Evolutionary conservation across 2,888 invertebrate genomes (phyloP).

Genomic region (Fissipunctia ypsillon): DNA sequence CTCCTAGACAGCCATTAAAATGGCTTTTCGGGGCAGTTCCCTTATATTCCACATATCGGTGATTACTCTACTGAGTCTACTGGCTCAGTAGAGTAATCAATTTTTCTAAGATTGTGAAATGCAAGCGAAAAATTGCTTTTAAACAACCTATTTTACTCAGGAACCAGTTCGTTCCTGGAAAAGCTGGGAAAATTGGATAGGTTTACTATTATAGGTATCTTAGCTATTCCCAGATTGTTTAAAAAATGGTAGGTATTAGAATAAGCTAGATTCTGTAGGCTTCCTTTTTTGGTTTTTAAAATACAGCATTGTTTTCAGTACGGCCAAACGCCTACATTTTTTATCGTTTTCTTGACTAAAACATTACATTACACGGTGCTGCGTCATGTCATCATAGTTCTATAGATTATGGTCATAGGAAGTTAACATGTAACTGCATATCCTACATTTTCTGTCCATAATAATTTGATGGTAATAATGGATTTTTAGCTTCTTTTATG

Average conservation of each 20-base stretch:
- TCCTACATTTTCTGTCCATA: not conserved
- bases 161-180: constrained; percentile 10
- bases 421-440: not conserved
- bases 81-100: no score
- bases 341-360: not conserved
- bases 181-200: not conserved
- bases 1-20: not conserved
- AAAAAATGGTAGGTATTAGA: not conserved
- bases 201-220: not conserved
- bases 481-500: no score
- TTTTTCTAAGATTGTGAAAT: no score
- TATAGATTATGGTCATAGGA: not conserved
- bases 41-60: no score
- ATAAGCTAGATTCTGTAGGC: no score
- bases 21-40: not conserved
- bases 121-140: no score
- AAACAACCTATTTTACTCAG: not conserved
- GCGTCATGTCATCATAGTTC: not conserved
- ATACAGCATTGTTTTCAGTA: not conserved
- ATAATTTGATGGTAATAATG: not conserved
- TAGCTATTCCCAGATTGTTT: not conserved
- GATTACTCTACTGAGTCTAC: not conserved
- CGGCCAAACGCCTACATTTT: no score
- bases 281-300: not conserved
- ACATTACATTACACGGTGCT: not conserved